Conservation (phyloP, 2,888 invertebrate genomes). For the Leptura quadrifasciata region DNA sequence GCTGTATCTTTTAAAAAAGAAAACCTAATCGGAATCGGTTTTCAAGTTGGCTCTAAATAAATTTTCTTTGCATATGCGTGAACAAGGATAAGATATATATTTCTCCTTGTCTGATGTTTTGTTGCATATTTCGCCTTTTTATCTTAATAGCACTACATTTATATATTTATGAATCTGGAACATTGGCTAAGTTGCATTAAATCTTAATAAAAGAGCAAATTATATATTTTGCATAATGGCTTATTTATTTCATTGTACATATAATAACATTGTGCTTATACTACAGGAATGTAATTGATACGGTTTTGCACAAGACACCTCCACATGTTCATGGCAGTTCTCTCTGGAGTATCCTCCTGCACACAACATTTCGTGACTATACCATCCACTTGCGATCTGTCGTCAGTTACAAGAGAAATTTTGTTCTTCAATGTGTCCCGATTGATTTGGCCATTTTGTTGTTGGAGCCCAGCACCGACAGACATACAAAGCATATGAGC, state of each 20-base stretch:
- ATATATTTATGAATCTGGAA: too few species aligned
- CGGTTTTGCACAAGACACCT: not conserved
- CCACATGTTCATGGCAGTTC: not conserved
- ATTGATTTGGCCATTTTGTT: not conserved
- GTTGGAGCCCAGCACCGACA: not conserved
- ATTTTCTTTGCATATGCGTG: too few species aligned
- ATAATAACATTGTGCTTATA: not conserved
- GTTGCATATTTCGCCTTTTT: too few species aligned
- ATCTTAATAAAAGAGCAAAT: too few species aligned
- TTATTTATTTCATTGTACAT: not conserved
- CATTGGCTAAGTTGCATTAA: too few species aligned
- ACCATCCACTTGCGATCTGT: not conserved
- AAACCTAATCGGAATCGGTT: too few species aligned
- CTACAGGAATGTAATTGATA: not conserved
- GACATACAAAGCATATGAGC: slow-evolving; percentile 30
- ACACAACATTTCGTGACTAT: slow-evolving; percentile 9
- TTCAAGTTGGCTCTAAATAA: too few species aligned
- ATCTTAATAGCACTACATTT: too few species aligned
- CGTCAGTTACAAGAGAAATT: not conserved
- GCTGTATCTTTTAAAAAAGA: too few species aligned
- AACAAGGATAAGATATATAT: too few species aligned
- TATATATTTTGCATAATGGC: not conserved
- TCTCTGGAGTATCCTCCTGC: not conserved
- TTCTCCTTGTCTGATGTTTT: too few species aligned
- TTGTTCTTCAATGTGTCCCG: not conserved